Evolutionary conservation across 2,888 invertebrate genomes (phyloP), one percentile per base, ranked within the genome.

Genomic region (Crioceris asparagi): DNA sequence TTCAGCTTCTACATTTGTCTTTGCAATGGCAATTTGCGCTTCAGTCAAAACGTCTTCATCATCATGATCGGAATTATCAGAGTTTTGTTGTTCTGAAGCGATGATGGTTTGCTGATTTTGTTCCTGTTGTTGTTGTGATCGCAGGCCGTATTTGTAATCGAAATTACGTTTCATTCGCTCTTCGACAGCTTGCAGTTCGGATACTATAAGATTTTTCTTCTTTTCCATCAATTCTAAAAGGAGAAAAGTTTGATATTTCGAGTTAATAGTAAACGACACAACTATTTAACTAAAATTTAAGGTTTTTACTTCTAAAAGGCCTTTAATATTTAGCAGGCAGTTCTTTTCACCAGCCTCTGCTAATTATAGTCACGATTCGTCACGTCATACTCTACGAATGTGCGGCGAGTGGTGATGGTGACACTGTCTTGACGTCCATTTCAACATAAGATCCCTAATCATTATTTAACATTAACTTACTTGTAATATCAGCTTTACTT

Each of bases 101-200:
- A 12, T 10, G 21, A 14, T 29, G 16, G 21, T 21, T 26, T 35
- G 32, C 18, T 37, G 35, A 11, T 36, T 32, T 47, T 40, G 36
- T 14, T 34, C 31, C 8, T 31, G 14, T 12, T 29, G 35, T 14
- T 45, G 37, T n/a, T 36, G 29, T 35, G 38, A 36, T 35, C 33
- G 42, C 10, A 29, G 27, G 3, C 41, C 40, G 32, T 38, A 45
- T 44, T 45, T 53, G 10, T 34, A 31, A 46, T 63, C 62, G 46
- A 64, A 64, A 36, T 61, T 62, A 29, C 55, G 52, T 41, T 57
- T 64, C 56, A 62, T 69, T 47, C 71, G 66, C 42, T 64, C 64
- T 51, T 80, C 79, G 60, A 82, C 76, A 43, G 73, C 69, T 43
- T 68, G 67, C 12, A 83, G 59, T 54, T 82, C 79, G 4, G 74